These are phyloP conservation scores for Tetranychus urticae DNA, from an alignment of 1,140 invertebrate genomes.

Conservation along the genomic window DNA sequence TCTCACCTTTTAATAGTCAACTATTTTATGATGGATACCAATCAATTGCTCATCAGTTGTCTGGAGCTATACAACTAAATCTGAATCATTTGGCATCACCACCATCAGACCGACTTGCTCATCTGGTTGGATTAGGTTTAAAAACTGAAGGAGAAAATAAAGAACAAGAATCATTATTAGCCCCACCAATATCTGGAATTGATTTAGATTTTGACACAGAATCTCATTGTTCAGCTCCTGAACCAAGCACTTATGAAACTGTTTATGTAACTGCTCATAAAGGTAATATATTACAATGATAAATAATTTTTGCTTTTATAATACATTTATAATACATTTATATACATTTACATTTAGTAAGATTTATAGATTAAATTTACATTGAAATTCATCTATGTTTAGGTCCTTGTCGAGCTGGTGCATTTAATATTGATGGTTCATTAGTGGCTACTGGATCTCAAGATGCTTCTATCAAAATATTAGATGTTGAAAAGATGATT, in stretches of 20 bases:
- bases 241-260: conserved; percentile 56
- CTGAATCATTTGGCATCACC: conserved; percentile 45
- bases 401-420: conserved; percentile 61
- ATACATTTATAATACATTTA: too few species aligned
- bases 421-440: conserved; percentile 74
- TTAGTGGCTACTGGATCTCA: conserved; percentile 92
- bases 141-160: conserved; percentile 45
- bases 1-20: conserved; percentile 23
- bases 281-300: conserved; percentile 23
- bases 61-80: conserved; percentile 54
- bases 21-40: conserved; percentile 81
- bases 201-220: conserved; percentile 87
- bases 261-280: conserved; percentile 98
- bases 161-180: conserved; percentile 6
- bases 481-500: conserved; percentile 92
- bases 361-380: too few species aligned
- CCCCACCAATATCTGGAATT: conserved; percentile 37
- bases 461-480: conserved; percentile 93
- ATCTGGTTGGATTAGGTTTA: conserved; percentile 59
- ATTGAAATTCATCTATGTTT: not conserved
- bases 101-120: conserved; percentile 69
- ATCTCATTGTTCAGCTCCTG: conserved; percentile 13
- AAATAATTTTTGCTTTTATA: too few species aligned
- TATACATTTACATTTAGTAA: too few species aligned
- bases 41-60: conserved; percentile 54